These are phyloP conservation scores for Polydrusus cervinus DNA, from an alignment of 2,888 invertebrate genomes.

Conservation along the genomic window DNA sequence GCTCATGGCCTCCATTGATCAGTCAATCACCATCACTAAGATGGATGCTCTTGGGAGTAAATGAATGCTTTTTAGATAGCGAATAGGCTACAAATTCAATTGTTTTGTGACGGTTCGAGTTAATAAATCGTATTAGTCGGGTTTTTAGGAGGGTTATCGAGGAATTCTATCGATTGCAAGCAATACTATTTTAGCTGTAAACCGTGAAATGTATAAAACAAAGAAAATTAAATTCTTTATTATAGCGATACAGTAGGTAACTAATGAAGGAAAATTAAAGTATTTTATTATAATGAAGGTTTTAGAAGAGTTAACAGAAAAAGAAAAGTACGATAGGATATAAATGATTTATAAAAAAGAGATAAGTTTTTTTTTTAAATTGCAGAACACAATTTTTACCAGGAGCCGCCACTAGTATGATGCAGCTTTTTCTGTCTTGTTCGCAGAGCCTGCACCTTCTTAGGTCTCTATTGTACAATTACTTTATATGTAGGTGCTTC, in stretches of 20 bases:
- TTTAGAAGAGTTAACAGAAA: no score
- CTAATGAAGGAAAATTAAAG: no score
- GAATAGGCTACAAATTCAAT: conserved; percentile 54
- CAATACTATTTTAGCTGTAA: not conserved
- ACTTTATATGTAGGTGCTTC: no score
- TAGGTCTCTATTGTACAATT: no score
- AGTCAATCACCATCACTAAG: conserved; percentile 55
- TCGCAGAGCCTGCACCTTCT: no score
- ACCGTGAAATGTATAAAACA: not conserved
- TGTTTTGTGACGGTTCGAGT: conserved; percentile 46
- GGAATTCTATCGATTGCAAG: conserved; percentile 8
- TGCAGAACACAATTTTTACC: no score
- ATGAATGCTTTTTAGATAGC: conserved; percentile 49
- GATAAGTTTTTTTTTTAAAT: no score
- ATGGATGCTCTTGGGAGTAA: conserved; percentile 51
- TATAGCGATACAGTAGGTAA: not conserved
- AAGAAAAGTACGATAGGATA: no score
- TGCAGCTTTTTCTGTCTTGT: no score
- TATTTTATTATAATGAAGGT: no score
- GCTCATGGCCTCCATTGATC: conserved; percentile 52
- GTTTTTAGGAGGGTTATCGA: conserved; percentile 25
- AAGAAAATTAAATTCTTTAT: not conserved
- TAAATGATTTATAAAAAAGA: no score
- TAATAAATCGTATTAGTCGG: conserved; percentile 39
- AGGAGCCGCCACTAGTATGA: no score